Base-by-base conservation (phyloP, 2,797 vertebrate genomes). In the Chaenodraco wilsoni region DNA sequence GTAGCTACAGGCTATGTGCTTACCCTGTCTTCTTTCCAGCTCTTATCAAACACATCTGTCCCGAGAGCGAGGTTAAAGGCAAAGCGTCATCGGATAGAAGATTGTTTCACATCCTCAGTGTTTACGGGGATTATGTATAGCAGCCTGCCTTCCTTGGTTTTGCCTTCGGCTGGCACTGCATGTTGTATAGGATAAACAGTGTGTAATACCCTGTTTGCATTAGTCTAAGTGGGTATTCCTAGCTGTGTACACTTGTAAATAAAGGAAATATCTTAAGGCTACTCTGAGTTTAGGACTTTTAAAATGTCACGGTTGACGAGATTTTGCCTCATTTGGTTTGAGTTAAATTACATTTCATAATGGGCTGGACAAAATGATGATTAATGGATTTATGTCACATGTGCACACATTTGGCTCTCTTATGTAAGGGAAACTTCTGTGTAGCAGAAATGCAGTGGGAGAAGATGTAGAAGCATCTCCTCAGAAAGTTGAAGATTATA, bases 1-100 rank as follows among this genome's bases (percentile, higher is more conserved):
- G 58, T 83, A 65, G 85, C 91, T 87, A 61, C 71, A n/a, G 87
- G 91, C 89, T 88, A 73, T 88, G 76, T 86, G 87, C 84, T 87
- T 77, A 87, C 65, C 69, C 86, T 79, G 78, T 88, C 82, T 78
- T 84, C 85, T 75, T 63, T 86, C 72, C 74, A 69, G 66, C 74
- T 81, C 85, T 71, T 78, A 82, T 84, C 81, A 80, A 79, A 87
- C 82, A 72, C 19, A 72, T 87, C 74, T 64, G 70, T 74, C 69
- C 81, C 41, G 9, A 72, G 61, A 86, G 85, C 72, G 0, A 74
- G 79, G 79, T 85, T 87, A 13, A 49, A 59, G 80, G 88, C 82
- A 46, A 69, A 49, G 54, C 27, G 31, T 76, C 62, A 63, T 46
- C 61, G 9, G 62, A 75, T 60, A 62, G 65, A 86, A 40, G 63